These are phyloP conservation scores for Ellobius talpinus DNA, from an alignment of 2,113 vertebrate species.

Conservation along the genomic window DNA sequence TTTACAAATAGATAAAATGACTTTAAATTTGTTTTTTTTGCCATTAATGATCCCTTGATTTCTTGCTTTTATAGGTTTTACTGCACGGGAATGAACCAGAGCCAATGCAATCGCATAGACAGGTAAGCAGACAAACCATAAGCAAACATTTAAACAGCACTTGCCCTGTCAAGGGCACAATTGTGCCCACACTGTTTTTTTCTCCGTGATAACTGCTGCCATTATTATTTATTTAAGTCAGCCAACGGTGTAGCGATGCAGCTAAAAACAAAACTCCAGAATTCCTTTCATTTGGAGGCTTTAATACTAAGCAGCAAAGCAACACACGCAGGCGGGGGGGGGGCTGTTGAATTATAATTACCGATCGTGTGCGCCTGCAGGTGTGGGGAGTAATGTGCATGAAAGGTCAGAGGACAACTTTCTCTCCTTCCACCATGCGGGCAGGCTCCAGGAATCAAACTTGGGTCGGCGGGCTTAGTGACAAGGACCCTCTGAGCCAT, in stretches of 20 bases:
- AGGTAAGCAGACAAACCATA: constrained; percentile 26
- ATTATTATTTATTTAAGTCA: constrained; percentile 42
- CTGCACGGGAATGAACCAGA: constrained; percentile 27
- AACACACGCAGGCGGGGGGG: accelerated
- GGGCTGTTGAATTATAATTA: background rate
- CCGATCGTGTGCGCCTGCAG: background rate
- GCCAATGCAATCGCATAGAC: constrained; percentile 37
- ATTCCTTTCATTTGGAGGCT: constrained; percentile 7
- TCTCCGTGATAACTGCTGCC: background rate
- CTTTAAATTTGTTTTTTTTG: background rate
- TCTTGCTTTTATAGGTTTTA: constrained; percentile 42
- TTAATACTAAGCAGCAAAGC: background rate
- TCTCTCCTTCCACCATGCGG: background rate
- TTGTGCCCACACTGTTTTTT: background rate
- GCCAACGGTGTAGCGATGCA: background rate
- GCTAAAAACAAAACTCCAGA: constrained; percentile 38
- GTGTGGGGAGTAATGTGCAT: background rate
- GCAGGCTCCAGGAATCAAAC: background rate
- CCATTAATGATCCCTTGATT: background rate
- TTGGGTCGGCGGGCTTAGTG: background rate
- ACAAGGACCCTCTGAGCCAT: background rate
- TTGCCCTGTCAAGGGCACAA: background rate
- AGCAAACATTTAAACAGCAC: background rate
- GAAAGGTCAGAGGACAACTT: background rate
- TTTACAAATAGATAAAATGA: constrained; percentile 21